These are phyloP conservation scores for Gadopsis marmoratus DNA, from an alignment of 2,797 vertebrate species.

Conservation along the genomic window DNA sequence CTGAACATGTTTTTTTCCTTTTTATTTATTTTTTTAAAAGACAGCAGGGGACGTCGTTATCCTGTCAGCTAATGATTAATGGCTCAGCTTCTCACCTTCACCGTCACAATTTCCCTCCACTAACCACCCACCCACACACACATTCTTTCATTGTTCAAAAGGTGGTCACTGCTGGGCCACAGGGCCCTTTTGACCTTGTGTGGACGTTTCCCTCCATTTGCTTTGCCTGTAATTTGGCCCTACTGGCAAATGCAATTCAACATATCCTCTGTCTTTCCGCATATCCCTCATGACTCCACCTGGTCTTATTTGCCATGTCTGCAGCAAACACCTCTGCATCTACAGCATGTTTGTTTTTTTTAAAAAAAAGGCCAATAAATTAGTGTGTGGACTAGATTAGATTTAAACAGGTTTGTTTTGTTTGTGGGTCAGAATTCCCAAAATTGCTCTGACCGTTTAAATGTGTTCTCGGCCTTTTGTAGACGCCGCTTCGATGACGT, in stretches of 20 bases:
- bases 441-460: constrained; percentile 35
- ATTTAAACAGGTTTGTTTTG: constrained; percentile 7
- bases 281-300: constrained; percentile 61
- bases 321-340: constrained; percentile 53
- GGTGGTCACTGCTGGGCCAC: constrained; percentile 37
- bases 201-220: constrained; percentile 33
- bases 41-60: constrained; percentile 54
- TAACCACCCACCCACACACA: constrained; percentile 60
- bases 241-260: constrained; percentile 39
- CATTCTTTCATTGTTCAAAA: constrained; percentile 47
- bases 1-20: not conserved
- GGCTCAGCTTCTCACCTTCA: constrained; percentile 70
- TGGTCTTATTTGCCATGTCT: constrained; percentile 56
- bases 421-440: constrained; percentile 32
- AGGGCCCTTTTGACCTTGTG: constrained; percentile 36
- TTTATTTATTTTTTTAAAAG: not conserved
- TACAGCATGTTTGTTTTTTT: constrained; percentile 1
- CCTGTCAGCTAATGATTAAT: constrained; percentile 72
- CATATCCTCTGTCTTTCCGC: constrained; percentile 24
- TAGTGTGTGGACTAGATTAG: constrained; percentile 23
- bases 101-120: constrained; percentile 37
- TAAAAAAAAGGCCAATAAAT: constrained; percentile 41
- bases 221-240: constrained; percentile 37
- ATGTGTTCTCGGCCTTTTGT: constrained; percentile 13
- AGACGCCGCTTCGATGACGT: constrained; percentile 38